A percentile compares a stretch with the other conserved stretches of the same genome.
Conservation (phyloP, 2,888 invertebrate species). For the Dolomedes plantarius region DNA sequence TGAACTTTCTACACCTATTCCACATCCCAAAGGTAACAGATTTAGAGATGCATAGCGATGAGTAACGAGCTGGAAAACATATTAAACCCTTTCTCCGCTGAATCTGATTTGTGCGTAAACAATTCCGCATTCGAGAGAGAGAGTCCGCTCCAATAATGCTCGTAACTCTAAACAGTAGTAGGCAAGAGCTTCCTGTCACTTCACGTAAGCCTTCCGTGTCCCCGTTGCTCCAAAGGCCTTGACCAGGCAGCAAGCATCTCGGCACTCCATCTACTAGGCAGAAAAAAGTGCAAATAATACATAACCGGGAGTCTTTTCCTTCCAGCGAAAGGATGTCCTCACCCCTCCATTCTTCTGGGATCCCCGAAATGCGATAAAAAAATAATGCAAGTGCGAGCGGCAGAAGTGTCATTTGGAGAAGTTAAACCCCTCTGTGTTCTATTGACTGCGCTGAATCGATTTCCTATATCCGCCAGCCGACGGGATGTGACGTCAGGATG, state of each 20-base stretch:
- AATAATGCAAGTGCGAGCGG: neutral
- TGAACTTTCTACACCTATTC: no score
- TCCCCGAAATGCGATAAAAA: slow-evolving; percentile 13
- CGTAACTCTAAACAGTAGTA: no score
- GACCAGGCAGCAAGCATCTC: neutral
- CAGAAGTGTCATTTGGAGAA: slow-evolving; percentile 53
- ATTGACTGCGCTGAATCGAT: slow-evolving; percentile 62
- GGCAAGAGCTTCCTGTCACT: neutral
- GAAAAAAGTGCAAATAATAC: neutral
- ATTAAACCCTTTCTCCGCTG: no score
- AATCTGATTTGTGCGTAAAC: no score
- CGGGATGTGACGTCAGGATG: slow-evolving; percentile 68
- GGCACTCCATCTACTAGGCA: neutral
- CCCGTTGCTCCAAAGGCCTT: slow-evolving; percentile 18
- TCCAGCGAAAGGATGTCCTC: slow-evolving; percentile 63
- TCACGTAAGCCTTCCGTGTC: slow-evolving; percentile 1
- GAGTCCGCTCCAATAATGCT: no score
- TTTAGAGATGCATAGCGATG: no score
- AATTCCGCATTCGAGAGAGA: no score
- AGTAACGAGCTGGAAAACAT: no score
- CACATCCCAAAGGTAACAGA: no score
- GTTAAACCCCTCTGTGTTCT: slow-evolving; percentile 47
- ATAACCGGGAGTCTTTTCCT: slow-evolving; percentile 5
- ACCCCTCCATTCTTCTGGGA: slow-evolving; percentile 15
- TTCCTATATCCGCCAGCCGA: slow-evolving; percentile 71